Conservation (phyloP, 1,140 invertebrate species). For the Plectus sambesii region DNA sequence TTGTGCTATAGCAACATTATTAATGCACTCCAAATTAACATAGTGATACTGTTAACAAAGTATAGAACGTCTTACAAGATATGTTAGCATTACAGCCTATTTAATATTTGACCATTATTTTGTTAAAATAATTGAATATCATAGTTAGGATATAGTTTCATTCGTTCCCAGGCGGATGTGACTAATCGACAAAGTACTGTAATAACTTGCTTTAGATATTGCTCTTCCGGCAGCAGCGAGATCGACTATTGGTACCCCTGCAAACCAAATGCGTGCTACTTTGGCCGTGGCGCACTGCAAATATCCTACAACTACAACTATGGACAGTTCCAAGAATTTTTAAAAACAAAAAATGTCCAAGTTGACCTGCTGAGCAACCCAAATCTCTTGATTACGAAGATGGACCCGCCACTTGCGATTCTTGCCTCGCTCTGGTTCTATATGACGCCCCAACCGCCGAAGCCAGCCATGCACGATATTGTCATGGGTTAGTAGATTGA, state of each 20-base stretch:
- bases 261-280: conserved; percentile 34
- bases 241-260: conserved; percentile 31
- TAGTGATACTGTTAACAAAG: too few species aligned
- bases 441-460: conserved; percentile 14
- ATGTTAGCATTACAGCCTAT: too few species aligned
- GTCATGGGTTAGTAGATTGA: conserved; percentile 7
- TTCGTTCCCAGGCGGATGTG: too few species aligned
- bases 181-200: too few species aligned
- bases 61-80: too few species aligned
- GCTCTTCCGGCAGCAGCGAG: too few species aligned
- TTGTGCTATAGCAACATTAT: too few species aligned
- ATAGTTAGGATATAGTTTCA: too few species aligned
- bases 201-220: too few species aligned
- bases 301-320: conserved; percentile 45
- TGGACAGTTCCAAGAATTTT: conserved; percentile 37
- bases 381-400: conserved; percentile 26
- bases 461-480: conserved; percentile 19
- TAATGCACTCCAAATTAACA: too few species aligned
- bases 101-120: too few species aligned
- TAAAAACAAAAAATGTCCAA: conserved; percentile 32
- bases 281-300: conserved; percentile 41
- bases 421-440: conserved; percentile 16
- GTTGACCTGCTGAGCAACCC: conserved; percentile 36
- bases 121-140: too few species aligned
- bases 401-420: conserved; percentile 11